Base-by-base conservation (phyloP, 2,113 vertebrate species). In the Scolopax mira region DNA sequence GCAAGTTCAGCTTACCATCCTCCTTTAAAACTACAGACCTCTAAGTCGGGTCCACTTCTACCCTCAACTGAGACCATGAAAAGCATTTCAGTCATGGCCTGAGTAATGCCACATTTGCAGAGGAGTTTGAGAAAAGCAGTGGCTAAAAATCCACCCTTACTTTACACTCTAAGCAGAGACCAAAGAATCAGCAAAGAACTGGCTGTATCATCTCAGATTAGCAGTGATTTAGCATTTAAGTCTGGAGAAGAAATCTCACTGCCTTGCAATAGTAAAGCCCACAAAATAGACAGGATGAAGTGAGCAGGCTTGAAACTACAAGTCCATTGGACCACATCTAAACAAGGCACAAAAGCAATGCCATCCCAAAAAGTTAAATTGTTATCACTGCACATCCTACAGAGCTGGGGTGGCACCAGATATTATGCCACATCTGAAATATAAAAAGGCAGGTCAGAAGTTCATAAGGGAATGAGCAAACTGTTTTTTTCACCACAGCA, bases 1-100 rank as follows among this genome's bases (percentile, higher is more conserved):
- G 10, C 17, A 83, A 88, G 80, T 75, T 89, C 85, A 83, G 30
- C 65, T 96, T 79, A 84, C 70, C 39, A 23, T 35, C 79, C 82
- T 79, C 49, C 52, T 81, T 92, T 86, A 92, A 87, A 74, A 93
- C 46, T 27, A 74, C 55, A 72, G 51, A 35, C 27, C 65, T 81
- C 65, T 69, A 78, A 84, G n/a, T 44, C 69, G 48, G 33, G n/a
- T 87, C 73, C 24, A 52, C 83, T 84, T 82, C n/a, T 95, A 35
- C 42, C 42, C 51, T 70, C 75, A 55, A 30, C 30, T 44, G 61
- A 64, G 69, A 89, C 55, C 23, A 74, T 2, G 10, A 72, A 80
- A 83, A 92, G 13, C 4, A 3, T 70, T 82, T 79, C 58, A 70
- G 49, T 67, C 1, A 0, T 27, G 73, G 44, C 44, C 65, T 48